Evolutionary conservation across 1,140 invertebrate genomes (phyloP).

Genomic region (Globodera rostochiensis): DNA sequence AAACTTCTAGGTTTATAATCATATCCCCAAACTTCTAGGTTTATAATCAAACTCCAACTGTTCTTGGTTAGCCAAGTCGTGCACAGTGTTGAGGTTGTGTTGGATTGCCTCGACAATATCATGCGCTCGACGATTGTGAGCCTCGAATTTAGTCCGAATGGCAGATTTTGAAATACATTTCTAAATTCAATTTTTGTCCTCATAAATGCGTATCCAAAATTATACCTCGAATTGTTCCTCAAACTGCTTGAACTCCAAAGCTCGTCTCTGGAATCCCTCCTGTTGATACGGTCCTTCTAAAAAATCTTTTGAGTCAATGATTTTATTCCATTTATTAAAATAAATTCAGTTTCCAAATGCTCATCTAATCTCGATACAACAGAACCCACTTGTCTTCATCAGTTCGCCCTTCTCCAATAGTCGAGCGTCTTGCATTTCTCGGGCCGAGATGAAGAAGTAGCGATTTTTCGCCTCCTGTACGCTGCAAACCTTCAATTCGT

Average conservation of each 20-base stretch:
- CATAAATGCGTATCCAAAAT: slow-evolving; percentile 35
- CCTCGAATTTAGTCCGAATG: slow-evolving; percentile 97
- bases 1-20: no score
- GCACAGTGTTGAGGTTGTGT: slow-evolving; percentile 70
- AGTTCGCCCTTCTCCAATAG: slow-evolving; percentile 66
- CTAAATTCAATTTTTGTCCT: slow-evolving; percentile 54
- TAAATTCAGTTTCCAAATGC: no score
- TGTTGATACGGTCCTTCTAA: slow-evolving; percentile 41
- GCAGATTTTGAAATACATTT: slow-evolving; percentile 97
- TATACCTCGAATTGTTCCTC: slow-evolving; percentile 55
- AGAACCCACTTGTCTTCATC: slow-evolving; percentile 23
- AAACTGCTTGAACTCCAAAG: slow-evolving; percentile 56
- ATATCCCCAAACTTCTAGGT: no score
- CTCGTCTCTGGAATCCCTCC: slow-evolving; percentile 53
- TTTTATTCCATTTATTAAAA: no score
- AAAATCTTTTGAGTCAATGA: no score
- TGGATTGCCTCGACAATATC: slow-evolving; percentile 70
- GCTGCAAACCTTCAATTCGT: slow-evolving; percentile 86
- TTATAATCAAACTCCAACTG: slow-evolving; percentile 15
- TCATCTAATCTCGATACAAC: no score
- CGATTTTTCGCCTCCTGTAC: slow-evolving; percentile 86
- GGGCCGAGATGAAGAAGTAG: slow-evolving; percentile 96
- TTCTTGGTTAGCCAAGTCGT: slow-evolving; percentile 66
- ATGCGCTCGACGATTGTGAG: slow-evolving; percentile 89
- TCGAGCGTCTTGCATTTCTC: slow-evolving; percentile 86